These are phyloP conservation scores for Sebastes nivosus DNA, from an alignment of 2,797 vertebrate species.

Conservation along the genomic window DNA sequence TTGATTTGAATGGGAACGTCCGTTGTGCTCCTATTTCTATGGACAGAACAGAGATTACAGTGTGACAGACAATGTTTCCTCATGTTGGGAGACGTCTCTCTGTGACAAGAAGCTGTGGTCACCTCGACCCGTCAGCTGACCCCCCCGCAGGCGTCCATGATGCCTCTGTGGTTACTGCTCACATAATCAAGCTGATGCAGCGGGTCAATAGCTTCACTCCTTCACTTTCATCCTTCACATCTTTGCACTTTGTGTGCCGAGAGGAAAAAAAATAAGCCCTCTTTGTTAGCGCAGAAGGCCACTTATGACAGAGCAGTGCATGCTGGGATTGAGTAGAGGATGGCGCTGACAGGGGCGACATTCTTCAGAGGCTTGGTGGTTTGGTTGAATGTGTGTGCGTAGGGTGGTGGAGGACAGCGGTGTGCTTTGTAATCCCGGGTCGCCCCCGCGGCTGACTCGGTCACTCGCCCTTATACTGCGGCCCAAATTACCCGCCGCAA, in stretches of 20 bases:
- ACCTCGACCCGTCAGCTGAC: constrained; percentile 24
- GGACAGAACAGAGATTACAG: neutral
- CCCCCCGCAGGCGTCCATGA: neutral
- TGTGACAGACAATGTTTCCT: neutral
- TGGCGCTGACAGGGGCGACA: constrained; percentile 16
- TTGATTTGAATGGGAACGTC: too few relatives aligned
- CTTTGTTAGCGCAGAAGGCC: constrained; percentile 51
- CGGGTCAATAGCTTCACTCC: neutral
- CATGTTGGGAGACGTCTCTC: neutral
- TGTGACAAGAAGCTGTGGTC: neutral
- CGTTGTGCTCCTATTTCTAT: too few relatives aligned
- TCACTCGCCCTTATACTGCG: constrained; percentile 46
- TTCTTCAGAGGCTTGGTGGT: constrained; percentile 30
- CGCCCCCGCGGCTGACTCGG: constrained; percentile 14
- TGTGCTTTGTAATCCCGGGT: constrained; percentile 64
- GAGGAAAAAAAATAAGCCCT: neutral
- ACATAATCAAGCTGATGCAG: constrained; percentile 3
- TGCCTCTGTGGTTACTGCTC: neutral
- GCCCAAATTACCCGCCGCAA: constrained; percentile 59
- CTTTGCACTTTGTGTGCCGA: constrained; percentile 11
- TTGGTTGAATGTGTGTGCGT: constrained; percentile 19
- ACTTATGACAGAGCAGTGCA: constrained; percentile 33
- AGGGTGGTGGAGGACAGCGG: constrained; percentile 55
- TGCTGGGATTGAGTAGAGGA: constrained; percentile 37
- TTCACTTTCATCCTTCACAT: constrained; percentile 9